A percentile compares a stretch with the other conserved stretches of the same genome.
Evolutionary conservation across 2,888 invertebrate species (phyloP).

Genomic region (Epiblema foenella): DNA sequence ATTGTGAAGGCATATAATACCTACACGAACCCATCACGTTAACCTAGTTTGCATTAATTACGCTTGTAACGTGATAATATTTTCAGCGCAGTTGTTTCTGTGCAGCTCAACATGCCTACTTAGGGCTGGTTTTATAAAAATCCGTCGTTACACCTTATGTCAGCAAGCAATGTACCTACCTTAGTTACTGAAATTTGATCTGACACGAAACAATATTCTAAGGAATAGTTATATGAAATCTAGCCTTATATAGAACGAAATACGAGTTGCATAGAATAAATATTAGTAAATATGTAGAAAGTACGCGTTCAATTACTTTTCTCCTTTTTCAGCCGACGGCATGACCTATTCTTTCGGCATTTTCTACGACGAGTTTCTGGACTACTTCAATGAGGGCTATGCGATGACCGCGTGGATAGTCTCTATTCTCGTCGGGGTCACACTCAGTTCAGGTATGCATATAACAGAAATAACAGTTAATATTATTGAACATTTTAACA

Average conservation of each 20-base stretch:
- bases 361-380: constrained; percentile 93
- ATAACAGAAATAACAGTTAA: neutral
- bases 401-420: constrained; percentile 96
- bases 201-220: too few relatives aligned
- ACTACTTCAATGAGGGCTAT: constrained; percentile 93
- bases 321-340: constrained; percentile 93
- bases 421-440: constrained; percentile 97
- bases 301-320: neutral
- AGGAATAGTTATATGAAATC: too few relatives aligned
- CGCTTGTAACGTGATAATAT: constrained; percentile 10
- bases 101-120: neutral
- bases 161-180: too few relatives aligned
- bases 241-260: too few relatives aligned
- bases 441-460: constrained; percentile 93
- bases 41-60: constrained; percentile 35
- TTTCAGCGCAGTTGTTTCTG: neutral
- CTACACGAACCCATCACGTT: constrained; percentile 31
- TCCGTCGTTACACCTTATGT: too few relatives aligned
- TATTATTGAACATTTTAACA: neutral
- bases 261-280: too few relatives aligned
- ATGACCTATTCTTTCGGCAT: constrained; percentile 99
- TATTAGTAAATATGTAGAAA: too few relatives aligned
- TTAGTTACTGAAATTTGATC: too few relatives aligned
- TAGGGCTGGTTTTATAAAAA: too few relatives aligned
- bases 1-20: constrained; percentile 20